Evolutionary conservation across 2,113 vertebrate species (phyloP).

Genomic region (Donacobius atricapilla): DNA sequence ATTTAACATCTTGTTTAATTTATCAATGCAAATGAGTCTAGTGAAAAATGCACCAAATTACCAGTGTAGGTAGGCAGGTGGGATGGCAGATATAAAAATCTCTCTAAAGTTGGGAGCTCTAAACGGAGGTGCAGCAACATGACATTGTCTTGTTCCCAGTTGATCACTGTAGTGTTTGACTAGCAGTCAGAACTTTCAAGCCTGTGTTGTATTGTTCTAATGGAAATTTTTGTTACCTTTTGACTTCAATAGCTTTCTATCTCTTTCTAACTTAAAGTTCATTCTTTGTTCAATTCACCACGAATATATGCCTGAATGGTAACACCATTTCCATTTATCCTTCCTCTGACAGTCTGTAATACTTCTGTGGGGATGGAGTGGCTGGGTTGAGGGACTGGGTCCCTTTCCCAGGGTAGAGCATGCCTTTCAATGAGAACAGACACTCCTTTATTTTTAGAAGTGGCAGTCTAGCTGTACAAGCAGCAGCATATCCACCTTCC

Average conservation of each 20-base stretch:
- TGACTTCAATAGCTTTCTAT: neutral
- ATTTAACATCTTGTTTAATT: neutral
- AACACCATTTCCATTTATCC: neutral
- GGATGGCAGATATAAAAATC: neutral
- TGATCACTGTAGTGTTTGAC: neutral
- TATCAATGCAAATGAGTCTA: neutral
- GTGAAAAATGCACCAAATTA: neutral
- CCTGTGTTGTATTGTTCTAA: neutral
- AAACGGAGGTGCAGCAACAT: neutral
- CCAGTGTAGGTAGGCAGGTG: fast-evolving
- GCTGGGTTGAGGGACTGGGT: neutral
- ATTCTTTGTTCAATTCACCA: neutral
- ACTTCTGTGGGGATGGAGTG: neutral
- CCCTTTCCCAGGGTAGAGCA: neutral
- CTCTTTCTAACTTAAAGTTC: neutral
- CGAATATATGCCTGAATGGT: neutral
- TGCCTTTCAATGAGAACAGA: neutral
- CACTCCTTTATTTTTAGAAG: neutral
- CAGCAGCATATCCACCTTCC: fast-evolving
- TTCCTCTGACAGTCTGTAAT: neutral
- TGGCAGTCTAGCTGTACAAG: neutral
- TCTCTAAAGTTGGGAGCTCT: neutral
- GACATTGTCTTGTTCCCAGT: neutral
- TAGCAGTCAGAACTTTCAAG: neutral
- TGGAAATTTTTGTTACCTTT: neutral